Base-by-base conservation (phyloP, 2,113 vertebrate species). In the Alexandromys fortis region DNA sequence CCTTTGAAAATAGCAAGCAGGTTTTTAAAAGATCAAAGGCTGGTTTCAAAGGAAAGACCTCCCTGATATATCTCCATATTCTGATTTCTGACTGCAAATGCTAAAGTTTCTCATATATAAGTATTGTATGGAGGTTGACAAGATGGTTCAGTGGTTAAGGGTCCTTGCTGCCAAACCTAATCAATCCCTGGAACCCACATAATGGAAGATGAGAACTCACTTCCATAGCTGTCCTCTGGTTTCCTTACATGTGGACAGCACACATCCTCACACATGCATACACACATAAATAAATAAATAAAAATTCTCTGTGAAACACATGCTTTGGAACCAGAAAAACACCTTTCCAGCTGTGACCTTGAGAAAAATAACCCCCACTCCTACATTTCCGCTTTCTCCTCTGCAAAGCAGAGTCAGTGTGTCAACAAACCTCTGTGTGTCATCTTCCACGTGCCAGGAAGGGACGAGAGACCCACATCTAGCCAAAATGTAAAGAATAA, bases 31-130 rank as follows among this genome's bases (percentile, higher is more conserved):
- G 72, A 92, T 94, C 89, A 95, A 89, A 92, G 82, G 28, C 73
- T 45, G 33, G 83, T 94, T 95, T 94, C 89, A 97, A 95, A 97
- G 86, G 82, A 86, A 92, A 91, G 83, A 52, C 63, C 52, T 95
- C 67, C 52, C 72, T 83, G 55, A 91, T 58, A 52, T 95, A 83
- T 55, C 88, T 91, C 68, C 26, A 95, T 55, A 52, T 72, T 83
- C 7, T 65, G 16, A 38, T 86, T 10, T 89, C 91, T 21, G 86
- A 76, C 63, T 76, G 8, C 63, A 79, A 58, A 70, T 2, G 33
- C 61, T 92, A 72, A 86, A n/a, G 11, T 77, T 47, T 17, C 22
- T 30, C 38, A 61, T 30, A 47, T 19, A 33, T 47, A 67, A 86
- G 16, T 47, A 47, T 33, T 67, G 5, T 33, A 33, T 12, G 42